phyloP scores from a whole-genome alignment of 2,888 invertebrate genomes.

The Erannis defoliaria region DNA sequence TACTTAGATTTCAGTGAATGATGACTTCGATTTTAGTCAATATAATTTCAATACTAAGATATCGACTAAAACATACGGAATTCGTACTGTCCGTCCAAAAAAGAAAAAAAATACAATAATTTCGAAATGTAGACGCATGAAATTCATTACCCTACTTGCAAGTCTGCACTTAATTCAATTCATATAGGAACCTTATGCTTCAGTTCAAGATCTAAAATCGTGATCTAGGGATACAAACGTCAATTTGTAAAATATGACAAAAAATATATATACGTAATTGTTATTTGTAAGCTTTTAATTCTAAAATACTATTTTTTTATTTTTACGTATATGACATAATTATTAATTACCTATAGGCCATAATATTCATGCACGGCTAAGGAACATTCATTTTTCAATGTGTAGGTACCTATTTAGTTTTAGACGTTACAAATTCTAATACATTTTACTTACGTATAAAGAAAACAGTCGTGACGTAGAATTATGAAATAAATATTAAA shows the following conservation, averaged over 20 bases:
- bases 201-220: constrained; percentile 77
- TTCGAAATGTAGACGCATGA: constrained; percentile 38
- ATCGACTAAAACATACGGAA: no score
- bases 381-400: constrained; percentile 45
- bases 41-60: background rate
- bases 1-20: background rate
- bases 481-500: constrained; percentile 67
- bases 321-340: constrained; percentile 30
- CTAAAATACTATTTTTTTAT: constrained; percentile 23
- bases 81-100: background rate
- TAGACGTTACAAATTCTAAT: constrained; percentile 42
- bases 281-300: constrained; percentile 10
- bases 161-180: constrained; percentile 66
- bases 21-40: background rate
- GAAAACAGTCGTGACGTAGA: constrained; percentile 50
- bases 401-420: background rate
- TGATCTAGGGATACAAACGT: constrained; percentile 51
- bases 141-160: constrained; percentile 53
- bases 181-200: constrained; percentile 81
- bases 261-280: constrained; percentile 13
- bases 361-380: constrained; percentile 48
- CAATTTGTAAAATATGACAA: constrained; percentile 33
- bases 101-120: constrained; percentile 4
- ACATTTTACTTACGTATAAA: constrained; percentile 49
- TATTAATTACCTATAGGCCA: constrained; percentile 38